phyloP scores from a whole-genome alignment of 2,113 vertebrate species.

The Turnix velox region DNA sequence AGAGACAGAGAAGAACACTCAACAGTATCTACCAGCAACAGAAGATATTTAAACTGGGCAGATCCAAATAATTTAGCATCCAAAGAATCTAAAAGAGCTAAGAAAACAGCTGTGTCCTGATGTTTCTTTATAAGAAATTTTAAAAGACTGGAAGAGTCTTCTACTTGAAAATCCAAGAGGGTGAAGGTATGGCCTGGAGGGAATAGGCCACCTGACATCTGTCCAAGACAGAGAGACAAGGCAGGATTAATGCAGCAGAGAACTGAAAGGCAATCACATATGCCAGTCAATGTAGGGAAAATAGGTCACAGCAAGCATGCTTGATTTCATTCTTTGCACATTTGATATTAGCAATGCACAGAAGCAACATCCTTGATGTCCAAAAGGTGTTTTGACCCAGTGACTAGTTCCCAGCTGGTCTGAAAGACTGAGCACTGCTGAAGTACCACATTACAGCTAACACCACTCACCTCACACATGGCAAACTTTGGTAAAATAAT shows the following conservation, averaged over 20 bases:
- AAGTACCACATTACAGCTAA: neutral
- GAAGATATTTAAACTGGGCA: slow-evolving; percentile 39
- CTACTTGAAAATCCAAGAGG: neutral
- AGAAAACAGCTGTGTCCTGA: neutral
- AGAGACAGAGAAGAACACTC: neutral
- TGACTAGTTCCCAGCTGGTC: neutral
- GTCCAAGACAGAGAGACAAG: neutral
- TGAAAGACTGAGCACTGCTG: neutral
- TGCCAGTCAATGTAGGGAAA: neutral
- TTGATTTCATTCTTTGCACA: neutral
- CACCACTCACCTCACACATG: neutral
- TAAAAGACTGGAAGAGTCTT: neutral
- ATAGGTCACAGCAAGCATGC: neutral
- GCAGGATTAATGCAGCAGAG: neutral
- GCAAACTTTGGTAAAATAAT: neutral
- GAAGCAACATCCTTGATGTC: neutral
- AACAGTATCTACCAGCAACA: slow-evolving; percentile 12
- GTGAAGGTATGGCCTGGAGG: neutral
- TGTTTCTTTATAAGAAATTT: slow-evolving; percentile 4
- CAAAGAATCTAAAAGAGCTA: neutral
- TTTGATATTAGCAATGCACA: neutral
- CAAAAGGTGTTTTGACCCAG: neutral
- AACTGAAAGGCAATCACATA: neutral
- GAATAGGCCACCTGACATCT: neutral
- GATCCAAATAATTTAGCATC: slow-evolving; percentile 13